Base-by-base conservation (phyloP, 2,797 vertebrate genomes). In the Gorsachius magnificus region DNA sequence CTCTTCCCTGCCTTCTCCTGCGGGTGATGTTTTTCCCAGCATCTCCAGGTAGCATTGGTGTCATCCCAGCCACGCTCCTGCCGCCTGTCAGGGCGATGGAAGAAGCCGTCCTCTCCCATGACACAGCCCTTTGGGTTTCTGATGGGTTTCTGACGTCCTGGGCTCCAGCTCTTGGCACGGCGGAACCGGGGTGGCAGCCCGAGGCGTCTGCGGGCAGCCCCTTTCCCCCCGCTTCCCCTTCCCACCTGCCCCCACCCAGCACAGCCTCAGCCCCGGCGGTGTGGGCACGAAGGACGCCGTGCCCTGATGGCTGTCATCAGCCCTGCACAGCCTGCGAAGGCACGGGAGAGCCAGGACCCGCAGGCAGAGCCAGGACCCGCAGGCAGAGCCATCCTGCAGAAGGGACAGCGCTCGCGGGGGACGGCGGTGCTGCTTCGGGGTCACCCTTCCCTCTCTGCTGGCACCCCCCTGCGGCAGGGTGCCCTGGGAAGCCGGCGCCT, bases 251-350 rank as follows among this genome's bases (percentile, higher is more conserved):
- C 25, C n/a, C 1, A 3, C 21, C 31, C 4, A 2, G 56, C 28
- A n/a, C 22, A 41, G 13, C 56, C n/a, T 58, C 35, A 26, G 10
- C 7, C 28, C 54, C 35, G 1, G 33, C 4, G 1, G 19, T 1
- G 2, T 2, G 50, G 53, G 22, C 66, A 58, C 3, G 0, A 20
- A 29, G 13, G 35, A 31, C 4, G 0, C 38, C 9, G 0, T 15
- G 36, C 19, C 43, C 29, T 4, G 3, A 18, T 0, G 16, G 26
- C 46, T 16, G 28, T 15, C 6, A 33, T 2, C 24, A 50, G 79
- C 35, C 65, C 79, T 36, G 16, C 14, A 60, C 5, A 18, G 4
- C 65, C 79, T 36, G 16, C 14, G 65, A 6, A 18, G 4, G 48
- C 7, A 0, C 11, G 7, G 57, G 51, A 11, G 38, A 38, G 38